Base-by-base conservation (phyloP, 2,797 vertebrate genomes). In the Leptoclinus maculatus region DNA sequence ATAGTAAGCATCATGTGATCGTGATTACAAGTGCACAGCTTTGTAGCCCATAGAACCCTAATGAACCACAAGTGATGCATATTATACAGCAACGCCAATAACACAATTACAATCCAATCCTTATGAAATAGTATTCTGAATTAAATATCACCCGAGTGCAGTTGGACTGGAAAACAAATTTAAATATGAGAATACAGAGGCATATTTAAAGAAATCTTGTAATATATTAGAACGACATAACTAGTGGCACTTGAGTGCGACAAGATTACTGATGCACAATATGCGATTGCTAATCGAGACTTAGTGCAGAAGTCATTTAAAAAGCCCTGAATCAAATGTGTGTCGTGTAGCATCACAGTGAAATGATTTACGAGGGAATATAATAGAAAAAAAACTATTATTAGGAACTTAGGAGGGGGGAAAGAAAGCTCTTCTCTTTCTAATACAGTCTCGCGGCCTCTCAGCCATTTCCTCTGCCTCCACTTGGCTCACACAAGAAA, bases 351-450 rank as follows among this genome's bases (percentile, higher is more conserved):
- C 75, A 72, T 54, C 43, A n/a, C 39, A 10, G 69, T 36, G 7
- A 57, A 68, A 79, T 72, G 43, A 83, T 80, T 84, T 74, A 79
- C 78, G 63, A 19, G 7, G 58, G 38, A 70, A 63, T 49, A 45
- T 51, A 27, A 66, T n/a, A 45, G 47, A 3, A 34, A 39, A 3
- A 39, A 72, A 65, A 51, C 47, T 65, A 68, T 51, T 62, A 57
- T 58, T 21, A 56, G 45, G 58, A 66, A 17, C n/a, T 23, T 5
- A n/a, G 11, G 21, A 11, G 38, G 32, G 38, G 38, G 25, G 12
- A 34, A 16, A 58, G 5, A 7, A 62, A 17, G 25, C 43, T 47
- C 13, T 23, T 38, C 14, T 36, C 34, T 36, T 34, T 62, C 58
- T 32, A 57, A 77, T 43, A 32, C 12, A 56, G 27, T 5, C 62